Base-by-base conservation (phyloP, 2,888 invertebrate species). In the Pimpla rufipes region DNA sequence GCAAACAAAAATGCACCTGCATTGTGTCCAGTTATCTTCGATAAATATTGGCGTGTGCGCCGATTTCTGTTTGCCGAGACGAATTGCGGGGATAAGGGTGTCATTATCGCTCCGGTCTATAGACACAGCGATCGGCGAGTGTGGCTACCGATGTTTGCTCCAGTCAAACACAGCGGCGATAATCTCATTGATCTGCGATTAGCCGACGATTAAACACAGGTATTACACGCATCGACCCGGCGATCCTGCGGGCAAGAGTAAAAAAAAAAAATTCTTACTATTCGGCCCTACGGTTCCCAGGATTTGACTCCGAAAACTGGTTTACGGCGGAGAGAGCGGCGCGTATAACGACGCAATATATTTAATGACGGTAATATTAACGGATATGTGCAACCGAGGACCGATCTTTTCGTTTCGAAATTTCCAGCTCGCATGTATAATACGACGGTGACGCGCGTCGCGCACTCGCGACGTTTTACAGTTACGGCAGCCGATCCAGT, bases 121-220 rank as follows among this genome's bases (percentile, higher is more conserved):
- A 77, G 68, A 70, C 59, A 80, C 62, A 68, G 76, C 62, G 67
- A 29, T 67, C 35, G 8, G 21, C 55, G 73, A 80, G n/a, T 18
- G 71, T 45, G 45, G 76, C 79, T 76, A 80, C 73, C 59, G 18
- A 77, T 80, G 70, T 80, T 83, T 80, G 77, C 73, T 13, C n/a
- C 37, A 23, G 8, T 21, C 80, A 80, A 83, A 77, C 79, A 59
- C 1, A 70, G 66, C 79, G 59, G 45, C 45, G 66, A 83, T 79
- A 76, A 83, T 79, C 79, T 67, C 62, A 37, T 70, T 62, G 37
- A 74, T 78, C 62, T 47, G 35, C 13, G 55, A 76, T 83, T 40
- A 73, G 68, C 47, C 66, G 45, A 21, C 67, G 18, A 42, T 23
- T 57, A 57, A 47, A 57, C 47, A 68, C 37, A 16, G 2, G n/a